Base-by-base conservation (phyloP, 2,888 invertebrate species). In the Apotomis betuletana region DNA sequence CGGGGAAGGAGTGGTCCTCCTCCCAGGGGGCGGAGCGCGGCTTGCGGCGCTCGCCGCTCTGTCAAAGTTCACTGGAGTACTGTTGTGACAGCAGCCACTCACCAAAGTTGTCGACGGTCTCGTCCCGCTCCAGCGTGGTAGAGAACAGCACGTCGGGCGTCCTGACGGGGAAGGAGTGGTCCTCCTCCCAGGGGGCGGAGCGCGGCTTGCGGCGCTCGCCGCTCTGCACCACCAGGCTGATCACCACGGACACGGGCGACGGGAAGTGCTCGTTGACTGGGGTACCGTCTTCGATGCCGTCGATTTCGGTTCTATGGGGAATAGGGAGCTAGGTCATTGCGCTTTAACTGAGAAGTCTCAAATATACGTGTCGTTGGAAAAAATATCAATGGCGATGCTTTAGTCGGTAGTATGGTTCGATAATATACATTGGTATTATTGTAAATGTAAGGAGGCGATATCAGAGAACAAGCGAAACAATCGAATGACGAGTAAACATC, bases 31-130 rank as follows among this genome's bases (percentile, higher is more conserved):
- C 95, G 27, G 95, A 95, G 76, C 96, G 95, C 0, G 96, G 95
- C 69, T 94, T 94, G 76, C 95, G 94, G 0, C 95, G 88, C 81
- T 96, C 96, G 0, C 95, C 94, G 75, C 96, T 96, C 5, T 95
- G 95, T 27, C 27, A 1, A 27, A 27, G 27, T 27, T 27, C 27
- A 27, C 27, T 27, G 27, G 27, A 27, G 27, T 27, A 27, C 27
- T 2, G 27, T 27, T 27, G 27, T 27, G 27, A 27, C 2, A 27
- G 27, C 27, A 27, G 27, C 27, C 2, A 27, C 60, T 90, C 83
- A 96, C 97, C 96, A 85, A 97, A 97, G 84, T 96, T 97, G 80
- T 97, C 97, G 41, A 96, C 93, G 80, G 96, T 96, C 86, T 97
- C 97, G 75, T 97, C 97, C 88, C 96, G 95, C 85, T 98, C 98